These are phyloP conservation scores for Balaeniceps rex DNA, from an alignment of 2,113 vertebrate genomes.

Conservation along the genomic window DNA sequence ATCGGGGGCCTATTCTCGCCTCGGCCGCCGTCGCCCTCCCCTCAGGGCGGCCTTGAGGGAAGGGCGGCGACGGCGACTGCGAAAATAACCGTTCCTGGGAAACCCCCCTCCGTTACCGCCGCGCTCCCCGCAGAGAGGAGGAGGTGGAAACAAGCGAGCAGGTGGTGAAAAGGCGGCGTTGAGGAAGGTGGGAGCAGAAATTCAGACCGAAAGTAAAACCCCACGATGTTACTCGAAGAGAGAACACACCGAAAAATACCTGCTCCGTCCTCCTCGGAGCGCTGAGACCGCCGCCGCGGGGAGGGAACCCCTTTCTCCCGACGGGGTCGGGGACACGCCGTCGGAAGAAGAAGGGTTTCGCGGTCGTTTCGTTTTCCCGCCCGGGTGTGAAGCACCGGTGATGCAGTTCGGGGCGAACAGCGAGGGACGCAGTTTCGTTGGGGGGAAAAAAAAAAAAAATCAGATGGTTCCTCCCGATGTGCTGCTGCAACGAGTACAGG, in stretches of 20 bases:
- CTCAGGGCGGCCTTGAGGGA: not conserved
- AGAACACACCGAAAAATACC: not conserved
- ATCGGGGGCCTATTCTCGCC: not conserved
- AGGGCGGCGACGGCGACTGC: not conserved
- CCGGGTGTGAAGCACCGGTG: not conserved
- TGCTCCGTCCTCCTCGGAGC: not conserved
- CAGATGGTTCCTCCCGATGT: not conserved
- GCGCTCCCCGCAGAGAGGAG: not conserved
- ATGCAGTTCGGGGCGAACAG: not conserved
- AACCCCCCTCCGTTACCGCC: not conserved
- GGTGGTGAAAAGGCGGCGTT: not conserved
- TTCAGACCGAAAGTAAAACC: slow-evolving; percentile 39
- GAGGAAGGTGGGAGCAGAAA: not conserved
- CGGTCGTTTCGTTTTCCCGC: not conserved
- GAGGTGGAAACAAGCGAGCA: not conserved
- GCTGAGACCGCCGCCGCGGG: not conserved
- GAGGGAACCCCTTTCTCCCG: not conserved
- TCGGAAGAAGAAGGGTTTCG: not conserved
- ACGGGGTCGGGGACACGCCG: too few species aligned
- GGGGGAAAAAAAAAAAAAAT: too few species aligned
- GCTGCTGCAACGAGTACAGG: not conserved
- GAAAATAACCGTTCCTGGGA: not conserved
- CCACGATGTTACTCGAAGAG: not conserved
- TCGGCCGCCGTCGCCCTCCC: too few species aligned
- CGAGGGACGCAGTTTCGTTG: not conserved